These are phyloP conservation scores for Lagenorhynchus albirostris DNA, from an alignment of 2,113 vertebrate genomes.

Conservation along the genomic window DNA sequence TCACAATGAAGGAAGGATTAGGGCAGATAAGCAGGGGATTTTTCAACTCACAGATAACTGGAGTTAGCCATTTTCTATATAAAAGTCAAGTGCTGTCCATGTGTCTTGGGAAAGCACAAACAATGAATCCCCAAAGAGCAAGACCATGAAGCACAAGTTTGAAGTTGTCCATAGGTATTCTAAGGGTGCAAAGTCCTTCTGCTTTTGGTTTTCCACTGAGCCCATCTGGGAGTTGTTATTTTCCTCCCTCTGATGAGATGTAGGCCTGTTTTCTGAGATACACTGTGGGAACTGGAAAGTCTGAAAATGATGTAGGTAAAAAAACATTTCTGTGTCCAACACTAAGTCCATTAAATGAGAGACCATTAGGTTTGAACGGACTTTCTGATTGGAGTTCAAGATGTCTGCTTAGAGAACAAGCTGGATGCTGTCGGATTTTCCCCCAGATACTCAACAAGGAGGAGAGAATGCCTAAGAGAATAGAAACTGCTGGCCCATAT, in stretches of 20 bases:
- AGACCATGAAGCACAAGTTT: neutral
- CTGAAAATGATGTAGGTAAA: neutral
- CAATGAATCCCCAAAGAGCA: neutral
- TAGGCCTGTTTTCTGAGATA: neutral
- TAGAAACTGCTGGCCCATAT: neutral
- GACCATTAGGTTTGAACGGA: neutral
- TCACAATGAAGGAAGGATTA: conserved; percentile 58
- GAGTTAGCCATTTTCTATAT: conserved; percentile 29
- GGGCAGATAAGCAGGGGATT: conserved; percentile 19
- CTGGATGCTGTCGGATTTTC: neutral
- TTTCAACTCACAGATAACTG: conserved; percentile 33
- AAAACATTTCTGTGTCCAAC: neutral
- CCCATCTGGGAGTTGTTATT: neutral
- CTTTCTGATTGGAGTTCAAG: neutral
- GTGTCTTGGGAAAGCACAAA: neutral
- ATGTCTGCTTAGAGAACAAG: neutral
- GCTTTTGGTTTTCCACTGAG: neutral
- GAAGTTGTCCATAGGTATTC: neutral
- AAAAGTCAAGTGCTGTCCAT: conserved; percentile 7
- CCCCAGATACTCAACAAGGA: neutral
- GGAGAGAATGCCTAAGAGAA: neutral
- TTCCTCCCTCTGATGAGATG: neutral
- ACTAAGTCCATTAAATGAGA: neutral
- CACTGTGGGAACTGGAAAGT: neutral
- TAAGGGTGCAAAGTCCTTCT: neutral